Evolutionary conservation across 2,888 invertebrate genomes (phyloP), one percentile per base, ranked within the genome.

Genomic region (Pharmacophagus antenor): DNA sequence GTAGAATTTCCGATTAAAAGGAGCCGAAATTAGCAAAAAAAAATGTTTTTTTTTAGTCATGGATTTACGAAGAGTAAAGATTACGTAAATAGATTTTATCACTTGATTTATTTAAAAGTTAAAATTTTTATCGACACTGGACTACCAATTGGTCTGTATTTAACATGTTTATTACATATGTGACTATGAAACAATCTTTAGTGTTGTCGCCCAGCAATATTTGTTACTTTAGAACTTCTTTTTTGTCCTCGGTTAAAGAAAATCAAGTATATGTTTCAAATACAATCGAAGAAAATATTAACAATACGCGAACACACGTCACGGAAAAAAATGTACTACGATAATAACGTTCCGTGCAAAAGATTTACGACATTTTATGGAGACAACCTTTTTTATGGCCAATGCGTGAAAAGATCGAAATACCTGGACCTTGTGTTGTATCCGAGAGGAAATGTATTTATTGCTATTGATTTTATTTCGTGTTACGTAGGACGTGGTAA

Each of bases 311-410:
- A 17, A 42, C 42, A 42, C 42, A 42, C 17, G 42, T 42, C 42
- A 17, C 42, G 46, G 21, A 2, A 21, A 46, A 20, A 21, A 21
- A n/a, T n/a, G n/a, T n/a, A 42, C 18, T 42, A 2, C 15, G 7
- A 18, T 46, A 21, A 46, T 42, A 46, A 46, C 17, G 46, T 46
- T 46, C 15, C 46, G 21, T 8, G 21, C 21, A 18, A 46, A 18
- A 21, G 46, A 46, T 46, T 46, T 17, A 21, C 2, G 10, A 21
- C 21, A 8, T 46, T 46, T 46, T 46, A 18, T 46, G 21, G 46
- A 46, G 46, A 46, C 46, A 46, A 46, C 21, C 20, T 46, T 18
- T 46, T 46, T 46, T 46, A 46, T 46, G 46, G 10, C 21, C 21
- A 1, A 21, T 46, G 21, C 46, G 46, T 21, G 46, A 12, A 46